phyloP scores from a whole-genome alignment of 1,140 invertebrate species.

The Lysiphlebus fabarum region DNA sequence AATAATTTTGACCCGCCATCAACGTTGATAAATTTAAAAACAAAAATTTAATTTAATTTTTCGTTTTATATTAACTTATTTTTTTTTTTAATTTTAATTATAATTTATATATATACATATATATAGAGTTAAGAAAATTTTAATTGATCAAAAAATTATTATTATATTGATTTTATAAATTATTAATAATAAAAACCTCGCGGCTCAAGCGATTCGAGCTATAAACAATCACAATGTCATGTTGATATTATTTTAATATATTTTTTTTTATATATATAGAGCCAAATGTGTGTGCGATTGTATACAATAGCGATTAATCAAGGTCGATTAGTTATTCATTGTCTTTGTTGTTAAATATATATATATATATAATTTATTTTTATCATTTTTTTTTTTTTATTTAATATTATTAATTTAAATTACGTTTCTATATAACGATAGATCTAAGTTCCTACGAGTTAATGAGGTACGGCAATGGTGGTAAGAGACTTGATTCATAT shows the following conservation, averaged over 20 bases:
- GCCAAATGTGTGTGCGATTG: constrained; percentile 12
- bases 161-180: constrained; percentile 4
- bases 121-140: too few species aligned
- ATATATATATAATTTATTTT: constrained; percentile 4
- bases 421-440: constrained; percentile 9
- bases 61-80: too few species aligned
- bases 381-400: constrained; percentile 2
- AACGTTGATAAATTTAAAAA: constrained; percentile 31
- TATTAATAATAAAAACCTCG: constrained; percentile 11
- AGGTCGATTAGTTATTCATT: not conserved
- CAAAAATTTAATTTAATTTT: not conserved
- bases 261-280: constrained; percentile 11
- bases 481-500: constrained; percentile 12
- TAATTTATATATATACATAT: too few species aligned
- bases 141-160: not conserved
- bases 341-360: too few species aligned
- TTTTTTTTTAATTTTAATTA: too few species aligned
- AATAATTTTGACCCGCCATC: constrained; percentile 39
- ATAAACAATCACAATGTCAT: constrained; percentile 3
- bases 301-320: constrained; percentile 8
- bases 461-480: constrained; percentile 17
- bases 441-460: constrained; percentile 7
- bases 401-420: not conserved
- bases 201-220: constrained; percentile 6
- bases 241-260: constrained; percentile 1